Conservation (phyloP, 2,888 invertebrate genomes). For the Crocallis elinguaria region DNA sequence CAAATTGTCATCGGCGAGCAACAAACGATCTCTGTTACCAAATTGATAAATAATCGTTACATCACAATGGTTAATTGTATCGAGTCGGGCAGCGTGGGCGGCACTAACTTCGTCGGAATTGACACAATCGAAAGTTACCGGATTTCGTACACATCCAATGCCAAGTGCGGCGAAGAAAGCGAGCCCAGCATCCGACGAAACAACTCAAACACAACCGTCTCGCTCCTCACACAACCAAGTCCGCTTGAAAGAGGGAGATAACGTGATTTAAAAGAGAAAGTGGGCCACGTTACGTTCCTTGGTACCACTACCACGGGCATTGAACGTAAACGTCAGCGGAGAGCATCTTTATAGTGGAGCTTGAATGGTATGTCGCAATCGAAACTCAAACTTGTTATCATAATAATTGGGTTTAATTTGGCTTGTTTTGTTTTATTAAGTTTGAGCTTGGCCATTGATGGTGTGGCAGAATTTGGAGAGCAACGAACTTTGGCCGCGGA, state of each 20-base stretch:
- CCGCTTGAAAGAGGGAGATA: slow-evolving; percentile 68
- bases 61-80: slow-evolving; percentile 71
- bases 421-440: slow-evolving; percentile 47
- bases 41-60: slow-evolving; percentile 63
- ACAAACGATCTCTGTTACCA: slow-evolving; percentile 54
- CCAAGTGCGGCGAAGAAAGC: slow-evolving; percentile 84
- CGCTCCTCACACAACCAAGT: slow-evolving; percentile 55
- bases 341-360: slow-evolving; percentile 57
- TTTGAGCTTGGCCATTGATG: slow-evolving; percentile 57
- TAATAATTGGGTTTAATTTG: slow-evolving; percentile 44
- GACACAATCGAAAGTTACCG: slow-evolving; percentile 80
- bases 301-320: slow-evolving; percentile 81
- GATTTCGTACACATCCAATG: slow-evolving; percentile 79
- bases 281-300: slow-evolving; percentile 84
- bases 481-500: slow-evolving; percentile 75
- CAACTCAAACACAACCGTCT: slow-evolving; percentile 66
- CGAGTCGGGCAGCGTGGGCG: slow-evolving; percentile 51
- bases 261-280: slow-evolving; percentile 82
- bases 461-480: slow-evolving; percentile 78
- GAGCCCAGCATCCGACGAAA: slow-evolving; percentile 71
- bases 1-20: slow-evolving; percentile 37
- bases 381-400: slow-evolving; percentile 45
- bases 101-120: slow-evolving; percentile 51
- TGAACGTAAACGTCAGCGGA: slow-evolving; percentile 79
- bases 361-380: slow-evolving; percentile 34